A percentile compares a stretch with the other conserved stretches of the same genome.
phyloP scores from a whole-genome alignment of 2,888 invertebrate genomes.

The Zaprionus bogoriensis region DNA sequence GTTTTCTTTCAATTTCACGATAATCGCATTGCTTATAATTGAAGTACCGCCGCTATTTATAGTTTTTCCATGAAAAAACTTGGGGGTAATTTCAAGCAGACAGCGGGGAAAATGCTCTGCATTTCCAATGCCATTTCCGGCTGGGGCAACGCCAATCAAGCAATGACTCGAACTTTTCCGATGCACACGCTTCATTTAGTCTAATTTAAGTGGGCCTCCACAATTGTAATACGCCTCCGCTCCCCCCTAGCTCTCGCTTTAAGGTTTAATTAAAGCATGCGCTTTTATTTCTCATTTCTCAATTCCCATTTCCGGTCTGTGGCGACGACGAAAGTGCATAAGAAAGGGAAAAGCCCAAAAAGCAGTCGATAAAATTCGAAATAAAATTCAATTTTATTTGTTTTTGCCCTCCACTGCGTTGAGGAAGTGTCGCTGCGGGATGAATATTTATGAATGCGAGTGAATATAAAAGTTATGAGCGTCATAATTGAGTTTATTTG shows the following conservation, averaged over 20 bases:
- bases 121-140: constrained; percentile 60
- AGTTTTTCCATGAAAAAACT: not conserved
- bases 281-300: constrained; percentile 65
- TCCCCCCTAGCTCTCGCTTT: constrained; percentile 28
- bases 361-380: constrained; percentile 39
- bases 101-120: too few species aligned
- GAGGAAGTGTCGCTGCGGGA: constrained; percentile 22
- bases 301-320: constrained; percentile 59
- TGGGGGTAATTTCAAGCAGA: not conserved
- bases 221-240: not conserved
- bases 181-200: constrained; percentile 42
- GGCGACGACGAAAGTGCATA: constrained; percentile 42
- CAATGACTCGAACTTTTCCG: constrained; percentile 59
- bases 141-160: constrained; percentile 59
- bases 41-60: not conserved
- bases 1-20: not conserved
- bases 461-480: constrained; percentile 26
- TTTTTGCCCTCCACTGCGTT: too few species aligned
- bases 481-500: constrained; percentile 44
- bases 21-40: too few species aligned
- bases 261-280: constrained; percentile 60
- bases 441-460: constrained; percentile 38
- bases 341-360: constrained; percentile 17
- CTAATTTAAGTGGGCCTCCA: constrained; percentile 21
- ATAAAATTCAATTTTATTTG: constrained; percentile 25